These are phyloP conservation scores for Python bivittatus DNA, from an alignment of 2,113 vertebrate genomes.

Conservation along the genomic window DNA sequence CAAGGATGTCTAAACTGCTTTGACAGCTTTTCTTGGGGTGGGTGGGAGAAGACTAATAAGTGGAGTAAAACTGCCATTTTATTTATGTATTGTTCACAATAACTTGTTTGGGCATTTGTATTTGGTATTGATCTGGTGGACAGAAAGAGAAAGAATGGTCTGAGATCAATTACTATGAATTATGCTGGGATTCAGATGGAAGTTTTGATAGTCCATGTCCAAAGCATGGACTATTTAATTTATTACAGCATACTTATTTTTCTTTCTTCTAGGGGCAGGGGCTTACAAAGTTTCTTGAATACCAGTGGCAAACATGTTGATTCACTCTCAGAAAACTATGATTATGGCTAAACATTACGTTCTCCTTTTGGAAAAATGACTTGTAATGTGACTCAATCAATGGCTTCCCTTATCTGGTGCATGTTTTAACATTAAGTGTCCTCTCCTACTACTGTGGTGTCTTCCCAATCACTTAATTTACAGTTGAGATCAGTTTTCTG, in stretches of 20 bases:
- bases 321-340: not conserved
- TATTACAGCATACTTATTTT: not conserved
- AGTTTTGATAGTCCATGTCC: too few relatives aligned
- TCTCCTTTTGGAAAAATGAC: not conserved
- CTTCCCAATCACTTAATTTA: not conserved
- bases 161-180: too few relatives aligned
- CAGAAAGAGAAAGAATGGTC: too few relatives aligned
- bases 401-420: accelerated
- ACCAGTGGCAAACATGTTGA: not conserved
- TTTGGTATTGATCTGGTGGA: too few relatives aligned
- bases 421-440: not conserved
- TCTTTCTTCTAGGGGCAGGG: not conserved
- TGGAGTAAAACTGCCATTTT: too few relatives aligned
- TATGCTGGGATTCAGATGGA: too few relatives aligned
- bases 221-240: not conserved
- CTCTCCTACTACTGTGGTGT: not conserved
- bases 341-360: not conserved
- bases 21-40: too few relatives aligned
- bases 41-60: too few relatives aligned
- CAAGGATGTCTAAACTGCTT: too few relatives aligned
- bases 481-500: not conserved
- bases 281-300: not conserved
- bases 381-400: not conserved
- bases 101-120: too few relatives aligned
- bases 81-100: too few relatives aligned